phyloP scores from a whole-genome alignment of 64 coral and sea anemone species.

The Pachyseris speciosa region DNA sequence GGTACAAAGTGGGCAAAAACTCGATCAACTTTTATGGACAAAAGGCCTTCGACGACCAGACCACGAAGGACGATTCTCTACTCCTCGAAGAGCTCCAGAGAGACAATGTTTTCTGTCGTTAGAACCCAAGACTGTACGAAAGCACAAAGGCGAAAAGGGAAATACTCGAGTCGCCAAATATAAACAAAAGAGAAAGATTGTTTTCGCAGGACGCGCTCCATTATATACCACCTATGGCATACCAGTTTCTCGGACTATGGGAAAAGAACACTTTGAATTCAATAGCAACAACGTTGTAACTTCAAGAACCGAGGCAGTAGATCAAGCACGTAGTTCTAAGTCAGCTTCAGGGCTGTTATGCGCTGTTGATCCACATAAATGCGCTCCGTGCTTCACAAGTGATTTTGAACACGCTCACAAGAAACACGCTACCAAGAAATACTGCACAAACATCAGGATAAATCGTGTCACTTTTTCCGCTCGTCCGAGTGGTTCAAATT shows the following conservation, averaged over 20 bases:
- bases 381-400: neutral
- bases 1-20: neutral
- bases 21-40: neutral
- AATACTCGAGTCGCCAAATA: neutral
- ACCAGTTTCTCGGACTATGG: neutral
- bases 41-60: neutral
- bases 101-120: neutral
- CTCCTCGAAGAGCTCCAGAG: neutral
- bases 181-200: neutral
- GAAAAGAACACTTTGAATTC: neutral
- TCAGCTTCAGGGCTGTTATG: neutral
- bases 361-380: neutral
- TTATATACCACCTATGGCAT: neutral
- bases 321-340: neutral
- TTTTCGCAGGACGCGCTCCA: constrained; percentile 7
- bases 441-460: constrained; percentile 49
- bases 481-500: neutral
- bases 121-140: neutral
- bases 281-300: neutral
- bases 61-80: neutral
- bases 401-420: constrained; percentile 15
- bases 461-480: constrained; percentile 64
- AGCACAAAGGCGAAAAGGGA: neutral
- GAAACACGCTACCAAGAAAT: neutral
- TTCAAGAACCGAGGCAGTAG: neutral